Conservation (phyloP, 2,113 vertebrate species). For the Leucoraja erinaceus region DNA sequence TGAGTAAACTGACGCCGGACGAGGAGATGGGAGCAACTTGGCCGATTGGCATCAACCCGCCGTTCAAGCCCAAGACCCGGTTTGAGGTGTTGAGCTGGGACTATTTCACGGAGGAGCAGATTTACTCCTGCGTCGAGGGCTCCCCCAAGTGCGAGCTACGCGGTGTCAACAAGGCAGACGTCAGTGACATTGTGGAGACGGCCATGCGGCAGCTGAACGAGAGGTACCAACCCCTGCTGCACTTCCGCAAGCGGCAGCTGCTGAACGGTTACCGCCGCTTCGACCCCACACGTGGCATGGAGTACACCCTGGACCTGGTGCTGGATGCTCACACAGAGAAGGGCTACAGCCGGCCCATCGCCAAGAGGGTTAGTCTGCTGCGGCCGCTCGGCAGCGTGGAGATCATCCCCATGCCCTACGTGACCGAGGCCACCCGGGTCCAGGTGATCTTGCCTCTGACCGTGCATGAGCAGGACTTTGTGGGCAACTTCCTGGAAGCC, state of each 20-base stretch:
- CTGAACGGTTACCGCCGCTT: constrained; percentile 90
- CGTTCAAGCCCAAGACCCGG: constrained; percentile 77
- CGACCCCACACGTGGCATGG: constrained; percentile 88
- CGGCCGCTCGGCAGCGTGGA: constrained; percentile 82
- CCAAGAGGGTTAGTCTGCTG: constrained; percentile 77
- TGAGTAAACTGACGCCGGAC: constrained; percentile 77
- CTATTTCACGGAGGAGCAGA: constrained; percentile 89
- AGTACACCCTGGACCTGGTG: constrained; percentile 81
- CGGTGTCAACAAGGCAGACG: constrained; percentile 72
- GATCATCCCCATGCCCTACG: constrained; percentile 92
- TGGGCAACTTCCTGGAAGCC: constrained; percentile 78
- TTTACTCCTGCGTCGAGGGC: constrained; percentile 77
- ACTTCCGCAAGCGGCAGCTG: constrained; percentile 77
- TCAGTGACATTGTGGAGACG: constrained; percentile 68
- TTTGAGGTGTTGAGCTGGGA: constrained; percentile 97
- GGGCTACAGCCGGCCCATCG: constrained; percentile 75
- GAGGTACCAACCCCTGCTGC: constrained; percentile 79
- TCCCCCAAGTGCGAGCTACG: constrained; percentile 84
- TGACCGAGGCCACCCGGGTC: constrained; percentile 85
- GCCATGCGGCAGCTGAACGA: constrained; percentile 78
- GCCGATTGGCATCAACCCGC: constrained; percentile 83
- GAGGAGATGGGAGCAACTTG: constrained; percentile 75
- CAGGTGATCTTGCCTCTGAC: constrained; percentile 86
- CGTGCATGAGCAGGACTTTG: constrained; percentile 65
- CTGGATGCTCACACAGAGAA: constrained; percentile 83